A percentile compares a stretch with the other conserved stretches of the same genome.
phyloP scores from a whole-genome alignment of 1,140 invertebrate genomes.

The Periplaneta americana region DNA sequence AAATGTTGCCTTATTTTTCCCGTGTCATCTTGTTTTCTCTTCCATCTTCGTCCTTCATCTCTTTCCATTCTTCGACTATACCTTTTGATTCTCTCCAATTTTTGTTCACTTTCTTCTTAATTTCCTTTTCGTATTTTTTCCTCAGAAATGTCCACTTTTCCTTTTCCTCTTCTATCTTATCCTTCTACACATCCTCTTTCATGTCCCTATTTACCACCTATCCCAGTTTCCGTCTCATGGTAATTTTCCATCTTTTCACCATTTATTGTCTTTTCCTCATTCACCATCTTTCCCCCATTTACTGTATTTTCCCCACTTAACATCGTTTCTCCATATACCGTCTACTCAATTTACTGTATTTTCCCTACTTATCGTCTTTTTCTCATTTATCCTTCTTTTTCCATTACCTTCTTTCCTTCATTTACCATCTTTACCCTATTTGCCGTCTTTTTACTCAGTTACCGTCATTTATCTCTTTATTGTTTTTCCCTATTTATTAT shows the following conservation, averaged over 20 bases:
- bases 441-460: too few species aligned
- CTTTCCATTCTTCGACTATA: background rate
- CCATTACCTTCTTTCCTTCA: background rate
- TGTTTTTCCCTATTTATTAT: too few species aligned
- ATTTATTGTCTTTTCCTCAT: too few species aligned
- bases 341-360: too few species aligned
- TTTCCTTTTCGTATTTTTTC: background rate
- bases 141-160: background rate
- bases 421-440: background rate
- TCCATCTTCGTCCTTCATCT: background rate
- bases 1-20: too few species aligned
- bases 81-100: too few species aligned
- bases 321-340: too few species aligned
- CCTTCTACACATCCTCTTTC: background rate
- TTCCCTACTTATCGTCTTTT: too few species aligned
- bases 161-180: background rate
- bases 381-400: background rate
- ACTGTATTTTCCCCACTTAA: too few species aligned
- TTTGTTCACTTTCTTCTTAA: background rate
- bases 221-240: background rate
- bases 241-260: too few species aligned
- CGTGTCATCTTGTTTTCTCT: background rate
- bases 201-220: background rate
- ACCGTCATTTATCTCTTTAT: too few species aligned
- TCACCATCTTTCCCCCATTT: too few species aligned